A percentile compares a stretch with the other conserved stretches of the same genome.
Conservation (phyloP, 2,113 vertebrate genomes). For the Malurus melanocephalus region DNA sequence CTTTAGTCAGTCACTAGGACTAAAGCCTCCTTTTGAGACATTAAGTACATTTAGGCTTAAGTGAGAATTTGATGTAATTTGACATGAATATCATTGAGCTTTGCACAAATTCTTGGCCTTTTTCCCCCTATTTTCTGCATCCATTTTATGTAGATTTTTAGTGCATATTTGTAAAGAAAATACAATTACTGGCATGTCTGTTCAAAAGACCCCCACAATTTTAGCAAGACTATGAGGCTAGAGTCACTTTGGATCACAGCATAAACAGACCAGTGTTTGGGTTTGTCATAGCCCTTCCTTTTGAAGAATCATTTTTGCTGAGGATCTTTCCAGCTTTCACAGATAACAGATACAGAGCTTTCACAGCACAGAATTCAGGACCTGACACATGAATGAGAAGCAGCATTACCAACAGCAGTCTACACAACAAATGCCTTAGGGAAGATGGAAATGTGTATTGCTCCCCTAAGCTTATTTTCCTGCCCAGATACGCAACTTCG, state of each 20-base stretch:
- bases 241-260: neutral
- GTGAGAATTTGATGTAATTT: neutral
- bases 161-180: neutral
- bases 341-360: neutral
- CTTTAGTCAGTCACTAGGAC: neutral
- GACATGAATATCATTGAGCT: neutral
- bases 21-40: neutral
- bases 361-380: neutral
- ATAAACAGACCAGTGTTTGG: neutral
- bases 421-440: accelerated
- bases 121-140: neutral
- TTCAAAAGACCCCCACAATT: neutral
- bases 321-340: neutral
- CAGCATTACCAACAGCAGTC: neutral
- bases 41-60: neutral
- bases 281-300: neutral
- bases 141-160: neutral
- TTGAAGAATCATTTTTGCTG: neutral
- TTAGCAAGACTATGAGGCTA: neutral
- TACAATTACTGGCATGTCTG: neutral
- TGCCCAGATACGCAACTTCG: accelerated
- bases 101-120: neutral
- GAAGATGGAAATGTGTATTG: neutral
- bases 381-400: neutral
- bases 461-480: neutral